A percentile compares a stretch with the other conserved stretches of the same genome.
phyloP scores from a whole-genome alignment of 2,797 vertebrate species.

The Tadarida brasiliensis region DNA sequence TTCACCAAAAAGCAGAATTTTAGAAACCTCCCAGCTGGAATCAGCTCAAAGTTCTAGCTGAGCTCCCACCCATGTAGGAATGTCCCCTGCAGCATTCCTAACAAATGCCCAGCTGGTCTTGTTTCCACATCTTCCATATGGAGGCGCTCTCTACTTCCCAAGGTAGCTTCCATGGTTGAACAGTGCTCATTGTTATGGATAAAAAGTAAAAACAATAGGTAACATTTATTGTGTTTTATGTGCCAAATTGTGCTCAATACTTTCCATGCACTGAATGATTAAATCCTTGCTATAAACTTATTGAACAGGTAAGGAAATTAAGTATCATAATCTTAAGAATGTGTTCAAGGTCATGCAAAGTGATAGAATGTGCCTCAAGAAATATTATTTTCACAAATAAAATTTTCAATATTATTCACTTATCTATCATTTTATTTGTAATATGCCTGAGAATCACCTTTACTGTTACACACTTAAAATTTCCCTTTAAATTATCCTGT shows the following conservation, averaged over 20 bases:
- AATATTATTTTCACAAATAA: background rate
- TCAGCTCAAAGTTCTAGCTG: background rate
- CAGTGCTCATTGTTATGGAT: background rate
- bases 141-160: background rate
- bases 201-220: conserved; percentile 35
- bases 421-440: background rate
- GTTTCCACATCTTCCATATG: background rate
- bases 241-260: conserved; percentile 29
- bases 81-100: background rate
- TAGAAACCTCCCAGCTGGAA: background rate
- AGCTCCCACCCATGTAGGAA: background rate
- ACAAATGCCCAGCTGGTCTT: background rate
- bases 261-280: conserved; percentile 50
- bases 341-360: background rate
- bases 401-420: background rate
- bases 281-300: conserved; percentile 55
- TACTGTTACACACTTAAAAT: background rate
- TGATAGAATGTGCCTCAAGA: background rate
- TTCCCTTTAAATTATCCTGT: conserved; percentile 1
- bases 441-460: background rate
- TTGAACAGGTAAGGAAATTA: conserved; percentile 55
- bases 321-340: conserved; percentile 5
- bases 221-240: background rate
- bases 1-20: background rate
- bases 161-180: background rate